A percentile compares a stretch with the other conserved stretches of the same genome.
Conservation (phyloP, 2,113 vertebrate species). For the Raja brachyura region DNA sequence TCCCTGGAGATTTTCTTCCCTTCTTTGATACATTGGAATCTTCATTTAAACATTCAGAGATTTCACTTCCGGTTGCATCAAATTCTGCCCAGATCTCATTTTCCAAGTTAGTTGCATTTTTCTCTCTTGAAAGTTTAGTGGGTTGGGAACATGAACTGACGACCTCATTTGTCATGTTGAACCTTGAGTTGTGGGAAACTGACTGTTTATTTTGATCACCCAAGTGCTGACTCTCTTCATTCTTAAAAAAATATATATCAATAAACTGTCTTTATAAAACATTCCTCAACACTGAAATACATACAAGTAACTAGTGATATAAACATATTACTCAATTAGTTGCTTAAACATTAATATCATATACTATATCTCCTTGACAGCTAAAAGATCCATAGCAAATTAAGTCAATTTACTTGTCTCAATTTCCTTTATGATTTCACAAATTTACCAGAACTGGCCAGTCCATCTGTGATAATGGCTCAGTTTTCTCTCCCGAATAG, state of each 20-base stretch:
- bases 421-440: too few species aligned
- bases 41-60: conserved; percentile 60
- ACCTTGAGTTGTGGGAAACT: not conserved
- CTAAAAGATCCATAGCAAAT: too few species aligned
- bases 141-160: not conserved
- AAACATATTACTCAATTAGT: not conserved
- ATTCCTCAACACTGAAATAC: not conserved
- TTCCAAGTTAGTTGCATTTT: conserved; percentile 57
- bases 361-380: not conserved
- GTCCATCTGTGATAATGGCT: too few species aligned
- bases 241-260: not conserved
- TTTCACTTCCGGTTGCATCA: conserved; percentile 47
- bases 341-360: not conserved
- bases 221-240: not conserved
- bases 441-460: too few species aligned
- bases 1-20: not conserved
- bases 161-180: not conserved
- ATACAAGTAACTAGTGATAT: not conserved
- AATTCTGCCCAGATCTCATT: conserved; percentile 48
- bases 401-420: too few species aligned
- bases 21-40: conserved; percentile 33
- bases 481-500: too few species aligned
- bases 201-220: not conserved
- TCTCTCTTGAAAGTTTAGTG: conserved; percentile 1
- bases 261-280: not conserved